Base-by-base conservation (phyloP, 2,888 invertebrate species). In the Hemicrepidius hirtus region DNA sequence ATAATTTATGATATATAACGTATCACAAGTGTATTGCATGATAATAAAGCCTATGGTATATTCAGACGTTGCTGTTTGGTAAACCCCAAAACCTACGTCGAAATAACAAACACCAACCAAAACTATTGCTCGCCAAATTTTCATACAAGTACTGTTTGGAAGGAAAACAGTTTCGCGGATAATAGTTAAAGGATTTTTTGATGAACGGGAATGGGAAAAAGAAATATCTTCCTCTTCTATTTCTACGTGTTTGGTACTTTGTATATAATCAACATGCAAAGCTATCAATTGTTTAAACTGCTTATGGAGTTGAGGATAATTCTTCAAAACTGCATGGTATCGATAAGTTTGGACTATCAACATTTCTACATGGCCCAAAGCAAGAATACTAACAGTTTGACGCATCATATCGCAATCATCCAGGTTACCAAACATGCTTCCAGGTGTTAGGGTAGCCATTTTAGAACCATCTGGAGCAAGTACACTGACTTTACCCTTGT, bases 371-470 rank as follows among this genome's bases (percentile, higher is more conserved):
- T 76, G 59, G 1, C 67, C 71, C 10, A 41, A 21, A 4, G 77
- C 74, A 0, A 69, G 35, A 3, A 72, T 9, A 4, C 53, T 66
- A 0, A 76, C 62, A 0, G 67, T 71, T 35, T 68, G 70, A 21
- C 77, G 66, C 3, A 37, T 13, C 16, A 37, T 40, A 9, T 28
- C 37, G 35, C 10, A 55, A n/a, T 71, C 62, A n/a, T 70, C 68
- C 16, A 78, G 59, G 40, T 76, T 78, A 20, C 76, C 77, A 13
- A 78, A 75, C 44, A 76, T 63, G 21, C 74, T 65, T 24, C 77
- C 77, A 4, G 66, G 62, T 10, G 53, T 59, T n/a, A 78, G 37
- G 13, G 62, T 62, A 10, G 68, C 46, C 21, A 78, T 3, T 37
- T 46, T 44, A 2, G 73, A 57, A 13, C 73, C 73, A 28, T 75